Evolutionary conservation across 2,797 vertebrate genomes (phyloP), one percentile per base, ranked within the genome.

Genomic region (Sternarchorhynchus goeldii): DNA sequence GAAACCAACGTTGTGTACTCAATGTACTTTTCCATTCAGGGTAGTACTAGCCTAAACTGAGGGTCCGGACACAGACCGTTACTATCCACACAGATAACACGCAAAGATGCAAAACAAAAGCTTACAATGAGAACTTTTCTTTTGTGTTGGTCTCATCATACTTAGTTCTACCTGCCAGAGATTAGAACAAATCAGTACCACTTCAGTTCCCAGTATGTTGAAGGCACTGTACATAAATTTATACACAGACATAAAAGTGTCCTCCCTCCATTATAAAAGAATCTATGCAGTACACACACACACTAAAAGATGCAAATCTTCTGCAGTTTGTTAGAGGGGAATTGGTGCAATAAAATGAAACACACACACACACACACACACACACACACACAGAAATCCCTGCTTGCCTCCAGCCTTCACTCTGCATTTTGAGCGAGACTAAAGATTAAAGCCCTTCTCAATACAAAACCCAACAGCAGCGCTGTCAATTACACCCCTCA

Each of bases 361-460:
- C 50, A 25, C 21, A 41, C 59, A 75, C 58, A 56, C 64, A 65
- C 76, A 74, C 68, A 78, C 39, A 57, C 64, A 69, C 79, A 75
- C 5, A 76, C 59, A 82, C 12, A 36, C 59, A 75, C 41, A 36
- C 77, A 85, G 68, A 85, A 81, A 86, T 87, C 84, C 86, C 76
- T 18, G 76, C 80, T 78, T 80, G 88, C 90, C 89, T 88, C 76
- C 60, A 86, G 90, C 82, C 59, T 88, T 91, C 80, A 62, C 87
- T 90, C 89, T 89, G 88, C 90, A 89, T 91, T 91, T 88, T 76
- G 81, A 91, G 90, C 78, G 80, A 89, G 88, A 89, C 88, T 88
- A 88, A 91, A 92, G 92, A 94, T 93, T 93, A 93, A 93, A 91
- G 90, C 88, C 78, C 71, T 36, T 88, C 85, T 87, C 84, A 85